Evolutionary conservation across 2,888 invertebrate species (phyloP), one percentile per base, ranked within the genome.

Genomic region (Esperia sulphurella): DNA sequence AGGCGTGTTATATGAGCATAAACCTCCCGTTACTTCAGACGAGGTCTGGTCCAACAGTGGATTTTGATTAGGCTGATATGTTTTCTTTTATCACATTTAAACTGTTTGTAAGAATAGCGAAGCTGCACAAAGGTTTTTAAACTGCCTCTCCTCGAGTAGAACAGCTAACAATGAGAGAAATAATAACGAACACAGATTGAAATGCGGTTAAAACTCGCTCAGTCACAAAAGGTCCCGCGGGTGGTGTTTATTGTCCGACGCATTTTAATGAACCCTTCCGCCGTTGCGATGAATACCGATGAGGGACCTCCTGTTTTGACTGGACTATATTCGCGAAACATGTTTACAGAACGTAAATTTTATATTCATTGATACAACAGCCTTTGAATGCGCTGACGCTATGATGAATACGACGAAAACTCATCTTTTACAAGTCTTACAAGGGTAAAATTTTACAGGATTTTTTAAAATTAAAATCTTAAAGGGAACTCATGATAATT

Each of bases 221-320:
- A 61, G 66, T 66, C 68, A 77, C 76, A 78, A 81, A 78, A 75
- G 79, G 76, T 76, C 83, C 79, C 75, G 68, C 54, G 77, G 75
- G 46, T 31, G 12, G 21, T 75, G 75, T 79, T 83, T 83, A 85
- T 84, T 85, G 79, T 84, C 75, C 72, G 66, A 64, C 78, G 84
- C 79, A 86, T 88, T 86, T 84, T 84, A 88, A 88, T 87, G 83
- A 86, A 80, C 75, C 73, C 64, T 65, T 64, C 69, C 61, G 67
- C 63, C 62, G 65, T 62, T 55, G 64, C 60, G 67, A 74, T 84
- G 85, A 86, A 87, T 86, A 79, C 79, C 77, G 79, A 87, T 83
- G 79, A 74, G 77, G 65, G 65, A 55, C 52, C 55, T 45, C 61
- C 61, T 63, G 63, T 62, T 65, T 60, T 65, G 45, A 28, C 52